Percentiles rank a stretch among this genome's conserved stretches.
Conservation (phyloP, 1,140 invertebrate genomes). For the Eumeta japonica region DNA sequence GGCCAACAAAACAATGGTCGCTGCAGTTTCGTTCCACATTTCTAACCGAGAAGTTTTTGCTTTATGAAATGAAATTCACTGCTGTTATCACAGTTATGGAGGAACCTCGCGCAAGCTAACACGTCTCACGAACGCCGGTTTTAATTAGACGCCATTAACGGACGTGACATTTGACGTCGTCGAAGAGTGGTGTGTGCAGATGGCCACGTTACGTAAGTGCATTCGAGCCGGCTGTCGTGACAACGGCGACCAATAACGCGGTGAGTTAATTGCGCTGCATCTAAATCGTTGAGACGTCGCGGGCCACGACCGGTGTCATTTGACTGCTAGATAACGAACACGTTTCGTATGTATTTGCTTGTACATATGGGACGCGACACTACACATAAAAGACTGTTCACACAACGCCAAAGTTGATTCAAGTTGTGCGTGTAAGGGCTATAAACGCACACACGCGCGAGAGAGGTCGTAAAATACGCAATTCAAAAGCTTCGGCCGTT, state of each 20-base stretch:
- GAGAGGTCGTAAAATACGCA: conserved; percentile 27
- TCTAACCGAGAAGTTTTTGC: conserved; percentile 44
- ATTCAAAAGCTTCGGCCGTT: conserved; percentile 50
- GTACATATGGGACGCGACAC: conserved; percentile 27
- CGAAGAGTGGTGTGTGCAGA: too few species aligned
- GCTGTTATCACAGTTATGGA: conserved; percentile 51
- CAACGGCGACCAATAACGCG: too few species aligned
- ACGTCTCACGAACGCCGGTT: conserved; percentile 25
- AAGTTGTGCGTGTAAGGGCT: conserved; percentile 31
- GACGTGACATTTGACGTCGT: too few species aligned
- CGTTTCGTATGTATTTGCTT: conserved; percentile 8
- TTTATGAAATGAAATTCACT: conserved; percentile 36
- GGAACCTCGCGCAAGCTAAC: conserved; percentile 39
- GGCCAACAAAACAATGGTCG: conserved; percentile 52
- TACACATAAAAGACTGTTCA: conserved; percentile 30
- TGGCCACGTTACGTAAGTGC: not conserved
- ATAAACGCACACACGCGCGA: conserved; percentile 29
- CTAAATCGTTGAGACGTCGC: not conserved
- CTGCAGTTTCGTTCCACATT: conserved; percentile 49
- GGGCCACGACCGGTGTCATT: not conserved
- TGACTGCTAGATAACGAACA: conserved; percentile 26
- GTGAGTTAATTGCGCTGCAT: not conserved
- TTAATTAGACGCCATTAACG: conserved; percentile 26
- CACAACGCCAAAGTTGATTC: conserved; percentile 16
- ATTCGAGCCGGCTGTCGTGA: not conserved